Evolutionary conservation across 2,888 invertebrate genomes (phyloP).

Genomic region (Andrena flavipes): DNA sequence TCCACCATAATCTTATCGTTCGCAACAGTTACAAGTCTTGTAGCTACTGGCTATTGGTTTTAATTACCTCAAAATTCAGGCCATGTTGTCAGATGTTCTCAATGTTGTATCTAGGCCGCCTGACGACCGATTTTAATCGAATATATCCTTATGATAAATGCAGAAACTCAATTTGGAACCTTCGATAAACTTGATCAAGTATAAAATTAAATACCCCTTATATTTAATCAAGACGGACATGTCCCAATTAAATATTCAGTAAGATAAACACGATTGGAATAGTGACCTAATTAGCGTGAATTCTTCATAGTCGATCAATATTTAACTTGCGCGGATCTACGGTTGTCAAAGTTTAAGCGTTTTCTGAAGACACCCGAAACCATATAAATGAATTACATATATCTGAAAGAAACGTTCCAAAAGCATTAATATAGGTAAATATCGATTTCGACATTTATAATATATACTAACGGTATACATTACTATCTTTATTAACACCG

Average conservation of each 20-base stretch:
- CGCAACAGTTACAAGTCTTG: not conserved
- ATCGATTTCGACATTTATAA: no score
- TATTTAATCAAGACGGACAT: not conserved
- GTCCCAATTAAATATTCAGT: not conserved
- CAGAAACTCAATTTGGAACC: no score
- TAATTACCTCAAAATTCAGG: not conserved
- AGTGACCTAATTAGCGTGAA: conserved; percentile 8
- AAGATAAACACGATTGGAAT: conserved; percentile 5
- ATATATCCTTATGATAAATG: no score
- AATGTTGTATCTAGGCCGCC: no score
- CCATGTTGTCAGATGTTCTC: not conserved
- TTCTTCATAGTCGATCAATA: not conserved
- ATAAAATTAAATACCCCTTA: not conserved
- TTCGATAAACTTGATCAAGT: no score
- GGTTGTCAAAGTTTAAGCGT: not conserved
- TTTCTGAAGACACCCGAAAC: not conserved
- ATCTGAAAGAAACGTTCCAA: not conserved
- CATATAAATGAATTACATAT: not conserved
- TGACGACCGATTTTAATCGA: no score
- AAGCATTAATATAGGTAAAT: not conserved
- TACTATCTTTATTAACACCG: conserved; percentile 6
- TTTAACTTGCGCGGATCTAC: not conserved
- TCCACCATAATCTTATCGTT: not conserved
- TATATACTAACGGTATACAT: not conserved
- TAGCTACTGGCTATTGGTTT: not conserved